Percentiles rank a stretch among this genome's conserved stretches.
Evolutionary conservation across 2,113 vertebrate species (phyloP).

Genomic region (Nothobranchius furzeri): DNA sequence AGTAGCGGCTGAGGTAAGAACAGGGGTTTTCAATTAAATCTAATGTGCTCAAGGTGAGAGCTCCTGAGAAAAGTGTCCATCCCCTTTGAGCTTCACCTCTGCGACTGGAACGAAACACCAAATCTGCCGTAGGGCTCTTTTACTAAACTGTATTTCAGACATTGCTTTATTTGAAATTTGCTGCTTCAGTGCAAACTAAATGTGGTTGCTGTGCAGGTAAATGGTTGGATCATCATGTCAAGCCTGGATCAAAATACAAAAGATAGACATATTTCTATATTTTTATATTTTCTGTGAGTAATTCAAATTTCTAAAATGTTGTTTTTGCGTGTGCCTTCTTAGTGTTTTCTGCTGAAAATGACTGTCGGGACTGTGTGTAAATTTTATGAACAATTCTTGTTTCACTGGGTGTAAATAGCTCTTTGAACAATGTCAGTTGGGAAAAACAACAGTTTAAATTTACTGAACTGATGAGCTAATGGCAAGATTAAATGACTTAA

Average conservation of each 20-base stretch:
- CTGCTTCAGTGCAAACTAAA: too few species aligned
- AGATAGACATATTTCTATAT: neutral
- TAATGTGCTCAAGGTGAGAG: slow-evolving; percentile 63
- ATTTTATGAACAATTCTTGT: too few species aligned
- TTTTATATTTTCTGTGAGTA: neutral
- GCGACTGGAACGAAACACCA: slow-evolving; percentile 7
- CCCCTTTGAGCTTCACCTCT: slow-evolving; percentile 40
- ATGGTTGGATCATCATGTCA: neutral
- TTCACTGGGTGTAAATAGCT: too few species aligned
- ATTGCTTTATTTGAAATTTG: slow-evolving; percentile 22
- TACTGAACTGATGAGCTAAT: too few species aligned
- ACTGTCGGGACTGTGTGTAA: too few species aligned
- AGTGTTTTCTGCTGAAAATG: too few species aligned
- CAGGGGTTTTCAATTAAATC: slow-evolving; percentile 69
- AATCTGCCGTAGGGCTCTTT: slow-evolving; percentile 17
- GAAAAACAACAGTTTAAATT: too few species aligned
- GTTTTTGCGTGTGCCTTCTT: too few species aligned
- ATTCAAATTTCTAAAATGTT: too few species aligned
- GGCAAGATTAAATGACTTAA: too few species aligned
- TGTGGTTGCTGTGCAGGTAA: neutral
- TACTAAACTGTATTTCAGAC: slow-evolving; percentile 26
- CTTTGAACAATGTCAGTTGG: too few species aligned
- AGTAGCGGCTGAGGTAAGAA: slow-evolving; percentile 58
- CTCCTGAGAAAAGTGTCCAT: slow-evolving; percentile 41
- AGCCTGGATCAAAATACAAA: neutral